Evolutionary conservation across 2,113 vertebrate genomes (phyloP), one percentile per base, ranked within the genome.

Genomic region (Chlorodrepanis virens): DNA sequence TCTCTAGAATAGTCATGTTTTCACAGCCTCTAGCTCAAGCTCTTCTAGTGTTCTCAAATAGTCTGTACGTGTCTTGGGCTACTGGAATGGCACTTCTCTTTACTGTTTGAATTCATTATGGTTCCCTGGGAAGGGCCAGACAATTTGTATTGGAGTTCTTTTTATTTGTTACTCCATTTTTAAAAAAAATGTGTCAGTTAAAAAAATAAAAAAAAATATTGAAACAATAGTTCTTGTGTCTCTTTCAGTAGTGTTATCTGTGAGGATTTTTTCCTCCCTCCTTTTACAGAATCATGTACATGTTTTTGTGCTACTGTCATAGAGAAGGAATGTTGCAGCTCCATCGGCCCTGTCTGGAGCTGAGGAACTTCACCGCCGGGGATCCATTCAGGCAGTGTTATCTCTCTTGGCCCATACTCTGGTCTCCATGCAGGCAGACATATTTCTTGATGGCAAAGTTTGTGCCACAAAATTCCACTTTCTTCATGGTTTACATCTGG

Each of bases 141-240:
- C 33, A 49, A 63, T 59, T 88, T 93, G 29, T 45, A 65, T 37
- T 76, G 28, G n/a, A 21, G 7, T 91, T 68, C 68, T 84, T 63
- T 92, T 87, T 90, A 42, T 50, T 94, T 92, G 52, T 89, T 57
- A 68, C 37, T 88, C 28, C 35, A 7, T 83, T 96, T 96, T 91
- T 42, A 3, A 82, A 96, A 96, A 84, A 17, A 59, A 29, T 40
- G 8, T 60, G 20, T 97, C 95, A 97, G 37, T 98, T 97, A 85
- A 98, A 98, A 71, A 98, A 98, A 97, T 98, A 97, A 98, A 98
- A 97, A 98, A 97, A 60, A 91, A 12, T 96, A 95, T 98, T 97
- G 44, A 98, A 96, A 44, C 98, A 97, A 77, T 90, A 98, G 96
- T 98, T 98, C 39, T 94, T 87, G 33, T 98, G 98, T 90, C 93